phyloP scores from a whole-genome alignment of 2,797 vertebrate genomes.

The Gymnoscopelus braueri region DNA sequence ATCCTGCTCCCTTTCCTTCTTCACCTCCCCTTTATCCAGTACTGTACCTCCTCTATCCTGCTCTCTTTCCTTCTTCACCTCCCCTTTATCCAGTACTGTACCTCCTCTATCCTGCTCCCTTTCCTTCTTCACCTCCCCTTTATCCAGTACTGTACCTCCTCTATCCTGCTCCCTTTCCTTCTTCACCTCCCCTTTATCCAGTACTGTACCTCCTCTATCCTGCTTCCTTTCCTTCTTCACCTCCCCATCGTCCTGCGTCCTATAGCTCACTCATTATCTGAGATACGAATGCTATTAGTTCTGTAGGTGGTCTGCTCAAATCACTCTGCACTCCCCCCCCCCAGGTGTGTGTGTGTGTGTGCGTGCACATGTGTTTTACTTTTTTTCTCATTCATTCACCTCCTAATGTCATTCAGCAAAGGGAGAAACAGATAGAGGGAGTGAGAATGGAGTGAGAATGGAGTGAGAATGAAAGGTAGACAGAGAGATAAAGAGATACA shows the following conservation, averaged over 20 bases:
- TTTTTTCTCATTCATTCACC: slow-evolving; percentile 71
- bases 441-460: slow-evolving; percentile 19
- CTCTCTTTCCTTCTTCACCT: slow-evolving; percentile 1
- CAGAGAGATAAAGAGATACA: neutral
- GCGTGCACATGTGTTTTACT: too few species aligned
- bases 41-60: slow-evolving; percentile 13
- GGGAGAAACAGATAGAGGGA: slow-evolving; percentile 51
- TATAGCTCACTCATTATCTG: too few species aligned
- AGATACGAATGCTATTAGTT: too few species aligned
- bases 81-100: slow-evolving; percentile 5
- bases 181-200: too few species aligned
- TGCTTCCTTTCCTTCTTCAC: slow-evolving; percentile 21
- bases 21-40: too few species aligned
- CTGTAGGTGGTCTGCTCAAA: too few species aligned
- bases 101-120: slow-evolving; percentile 2
- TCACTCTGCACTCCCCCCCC: too few species aligned
- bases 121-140: slow-evolving; percentile 14
- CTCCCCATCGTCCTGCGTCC: too few species aligned
- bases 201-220: too few species aligned
- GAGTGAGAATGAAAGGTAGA: slow-evolving; percentile 36
- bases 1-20: neutral
- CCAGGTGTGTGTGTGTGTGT: too few species aligned
- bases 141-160: neutral
- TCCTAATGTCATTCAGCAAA: slow-evolving; percentile 72
- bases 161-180: neutral